Evolutionary conservation across 2,888 invertebrate species (phyloP), one percentile per base, ranked within the genome.

Genomic region (Drosophila pseudotakahashii): DNA sequence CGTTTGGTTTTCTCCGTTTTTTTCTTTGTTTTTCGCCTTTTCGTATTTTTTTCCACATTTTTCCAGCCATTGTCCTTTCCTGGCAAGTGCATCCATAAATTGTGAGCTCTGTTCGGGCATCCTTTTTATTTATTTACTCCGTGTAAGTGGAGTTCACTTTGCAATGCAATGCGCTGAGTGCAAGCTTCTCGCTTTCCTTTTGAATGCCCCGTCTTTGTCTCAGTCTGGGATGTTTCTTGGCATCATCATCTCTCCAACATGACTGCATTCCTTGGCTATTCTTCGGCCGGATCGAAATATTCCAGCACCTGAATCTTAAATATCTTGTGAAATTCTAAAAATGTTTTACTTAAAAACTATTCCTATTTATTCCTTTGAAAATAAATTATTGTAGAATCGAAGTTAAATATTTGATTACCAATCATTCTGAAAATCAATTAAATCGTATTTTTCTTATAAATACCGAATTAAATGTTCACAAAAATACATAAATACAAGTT

Each of bases 91-190:
- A 55, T 55, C 53, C 70, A 61, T 70, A 70, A 70, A 69, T 69
- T 70, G 32, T 61, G 53, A 61, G 61, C 69, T 50, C 53, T 34
- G 59, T 16, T 51, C 47, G 58, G 67, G 68, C 58, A 55, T 19
- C 32, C 70, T 71, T 69, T 72, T 83, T 81, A 79, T 77, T 82
- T 82, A 83, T 81, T 83, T 78, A 81, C 69, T 71, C 11, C 52
- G 55, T 70, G 79, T 76, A 71, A 79, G 79, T 78, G 79, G 76
- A 78, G 77, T 68, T 69, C 78, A 52, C 74, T 64, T 50, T 69
- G 70, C 70, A 67, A 74, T 60, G 71, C 59, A 62, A 73, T 66
- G 79, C 76, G 68, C 74, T 71, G 76, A 77, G 69, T 79, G 76
- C 69, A 64, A 74, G 67, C 77, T 76, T 77, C 73, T 61, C 57